These are phyloP conservation scores for Dissostichus mawsoni DNA, from an alignment of 2,113 vertebrate genomes.

Conservation along the genomic window DNA sequence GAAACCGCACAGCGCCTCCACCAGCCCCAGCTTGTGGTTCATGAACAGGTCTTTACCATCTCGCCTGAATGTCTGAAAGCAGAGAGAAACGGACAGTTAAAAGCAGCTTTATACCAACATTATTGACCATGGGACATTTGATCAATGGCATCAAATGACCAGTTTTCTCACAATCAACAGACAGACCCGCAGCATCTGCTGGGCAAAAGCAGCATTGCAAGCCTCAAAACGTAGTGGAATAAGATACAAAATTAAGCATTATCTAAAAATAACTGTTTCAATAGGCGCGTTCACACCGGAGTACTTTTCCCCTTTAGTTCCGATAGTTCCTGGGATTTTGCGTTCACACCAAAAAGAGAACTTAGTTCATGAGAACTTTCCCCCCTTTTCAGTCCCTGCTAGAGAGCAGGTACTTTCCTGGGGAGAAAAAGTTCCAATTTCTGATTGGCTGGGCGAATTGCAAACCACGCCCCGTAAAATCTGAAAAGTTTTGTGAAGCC, in stretches of 20 bases:
- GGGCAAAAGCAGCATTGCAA: neutral
- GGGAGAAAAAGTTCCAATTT: no score
- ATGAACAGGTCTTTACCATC: constrained; percentile 96
- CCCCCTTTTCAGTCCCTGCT: no score
- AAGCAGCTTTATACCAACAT: neutral
- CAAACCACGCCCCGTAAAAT: no score
- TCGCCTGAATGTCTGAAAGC: constrained; percentile 81
- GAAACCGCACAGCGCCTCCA: constrained; percentile 97
- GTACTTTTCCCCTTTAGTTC: no score
- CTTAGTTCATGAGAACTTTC: no score
- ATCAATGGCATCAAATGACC: neutral
- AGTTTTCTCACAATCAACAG: neutral
- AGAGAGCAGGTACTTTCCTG: no score
- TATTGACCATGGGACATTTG: neutral
- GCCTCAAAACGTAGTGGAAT: neutral
- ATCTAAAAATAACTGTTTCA: neutral
- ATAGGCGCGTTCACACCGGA: no score
- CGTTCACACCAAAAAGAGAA: no score
- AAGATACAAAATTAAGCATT: neutral
- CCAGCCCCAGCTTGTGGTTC: constrained; percentile 95
- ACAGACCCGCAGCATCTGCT: neutral
- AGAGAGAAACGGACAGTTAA: neutral
- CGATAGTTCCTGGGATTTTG: no score
- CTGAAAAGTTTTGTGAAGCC: no score
- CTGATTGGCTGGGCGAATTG: no score